Percentiles rank a stretch among this genome's conserved stretches.
Conservation (phyloP, 2,113 vertebrate genomes). For the Syngnathoides biaculeatus region DNA sequence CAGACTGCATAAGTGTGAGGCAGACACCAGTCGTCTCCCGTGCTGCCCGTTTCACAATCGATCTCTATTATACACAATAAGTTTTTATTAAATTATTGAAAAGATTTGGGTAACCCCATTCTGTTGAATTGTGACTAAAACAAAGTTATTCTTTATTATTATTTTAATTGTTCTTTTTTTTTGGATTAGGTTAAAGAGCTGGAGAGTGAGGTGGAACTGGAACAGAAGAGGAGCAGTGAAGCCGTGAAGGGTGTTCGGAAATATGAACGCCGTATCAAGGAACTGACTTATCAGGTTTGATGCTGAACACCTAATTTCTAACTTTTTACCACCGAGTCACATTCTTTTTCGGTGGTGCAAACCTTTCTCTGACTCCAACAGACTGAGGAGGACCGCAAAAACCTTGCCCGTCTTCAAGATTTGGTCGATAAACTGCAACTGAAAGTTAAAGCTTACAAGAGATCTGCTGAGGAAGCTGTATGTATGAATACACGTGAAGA, state of each 20-base stretch:
- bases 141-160: neutral
- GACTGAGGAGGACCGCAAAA: conserved; percentile 85
- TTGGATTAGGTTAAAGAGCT: conserved; percentile 71
- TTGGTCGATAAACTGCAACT: conserved; percentile 85
- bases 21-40: too few species aligned
- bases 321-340: neutral
- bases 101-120: neutral
- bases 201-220: conserved; percentile 72
- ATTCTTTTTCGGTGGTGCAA: neutral
- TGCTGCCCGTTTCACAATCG: too few species aligned
- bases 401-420: conserved; percentile 80
- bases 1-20: too few species aligned
- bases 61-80: too few species aligned
- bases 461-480: conserved; percentile 79
- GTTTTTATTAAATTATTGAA: too few species aligned
- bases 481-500: conserved; percentile 49
- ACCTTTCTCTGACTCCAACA: conserved; percentile 34
- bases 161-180: neutral
- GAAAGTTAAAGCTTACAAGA: conserved; percentile 87
- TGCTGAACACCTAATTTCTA: too few species aligned
- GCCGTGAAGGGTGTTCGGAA: conserved; percentile 74
- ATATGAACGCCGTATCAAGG: conserved; percentile 76
- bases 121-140: neutral
- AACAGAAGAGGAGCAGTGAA: conserved; percentile 71
- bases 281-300: conserved; percentile 74